Base-by-base conservation (phyloP, 1,140 invertebrate species). In the Schmidtea mediterranea region DNA sequence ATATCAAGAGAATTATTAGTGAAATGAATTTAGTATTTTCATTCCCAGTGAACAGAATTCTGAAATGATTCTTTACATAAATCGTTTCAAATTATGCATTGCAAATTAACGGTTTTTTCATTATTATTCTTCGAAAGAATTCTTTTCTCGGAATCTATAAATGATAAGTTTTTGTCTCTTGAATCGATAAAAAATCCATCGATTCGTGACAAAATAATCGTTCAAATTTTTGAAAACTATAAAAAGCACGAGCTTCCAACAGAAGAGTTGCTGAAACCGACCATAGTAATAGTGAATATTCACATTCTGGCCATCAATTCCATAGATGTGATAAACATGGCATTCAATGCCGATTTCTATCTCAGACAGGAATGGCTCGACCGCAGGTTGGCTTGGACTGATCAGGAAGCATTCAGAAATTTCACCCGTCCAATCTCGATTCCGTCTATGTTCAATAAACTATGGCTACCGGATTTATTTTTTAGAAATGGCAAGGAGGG, bases 151-250 rank as follows among this genome's bases (percentile, higher is more conserved):
- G n/a, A n/a, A n/a, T n/a, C 52, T 49, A 38, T 54, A 39, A 41
- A 53, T 53, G 48, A 56, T 16, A 53, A 56, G 55, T 54, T 56
- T 5, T 47, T 52, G n/a, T 52, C 26, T 6, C 26, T 32, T 32
- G 26, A 32, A 6, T 32, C 26, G 36, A 36, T 50, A 48, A 45
- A 41, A 32, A 48, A 53, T 18, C 15, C 36, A 51, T 41, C 53
- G 49, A 47, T 51, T 46, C 24, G 47, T 46, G 32, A 47, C 32
- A 53, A 48, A 52, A 52, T 39, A 54, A 43, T 50, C n/a, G 12
- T 21, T 13, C 15, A 45, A 24, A 45, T 45, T 21, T 21, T 45
- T 21, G 5, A 45, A 45, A 8, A 45, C 5, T 45, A 45, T n/a
- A 45, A 45, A 21, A 45, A 45, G 22, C 21, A 45, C 19, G 43